phyloP scores from a whole-genome alignment of 2,113 vertebrate genomes.

The Mystacornis crossleyi region DNA sequence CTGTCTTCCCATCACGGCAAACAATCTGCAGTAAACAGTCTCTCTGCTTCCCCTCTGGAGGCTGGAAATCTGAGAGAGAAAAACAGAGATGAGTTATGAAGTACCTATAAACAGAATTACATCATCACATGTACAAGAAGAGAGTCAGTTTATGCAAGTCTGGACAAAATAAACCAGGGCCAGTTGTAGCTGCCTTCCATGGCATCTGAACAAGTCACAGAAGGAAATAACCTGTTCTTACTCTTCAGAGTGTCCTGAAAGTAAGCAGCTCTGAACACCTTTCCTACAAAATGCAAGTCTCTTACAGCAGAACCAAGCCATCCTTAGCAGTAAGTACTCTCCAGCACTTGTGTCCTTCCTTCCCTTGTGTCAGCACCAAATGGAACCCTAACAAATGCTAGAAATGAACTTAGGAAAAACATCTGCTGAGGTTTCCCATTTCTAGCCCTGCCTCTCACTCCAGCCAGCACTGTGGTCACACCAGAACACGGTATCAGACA shows the following conservation, averaged over 20 bases:
- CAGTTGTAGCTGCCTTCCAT: neutral
- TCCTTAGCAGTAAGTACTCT: neutral
- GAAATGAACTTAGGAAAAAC: neutral
- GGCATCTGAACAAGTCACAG: neutral
- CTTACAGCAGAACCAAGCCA: neutral
- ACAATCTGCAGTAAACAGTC: slow-evolving; percentile 91
- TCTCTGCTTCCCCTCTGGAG: slow-evolving; percentile 88
- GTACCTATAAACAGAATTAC: neutral
- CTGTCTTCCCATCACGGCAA: slow-evolving; percentile 89
- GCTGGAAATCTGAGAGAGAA: slow-evolving; percentile 81
- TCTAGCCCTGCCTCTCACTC: neutral
- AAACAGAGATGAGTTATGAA: neutral
- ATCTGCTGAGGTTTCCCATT: neutral
- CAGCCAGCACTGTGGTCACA: neutral
- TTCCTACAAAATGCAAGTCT: neutral
- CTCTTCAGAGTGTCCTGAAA: neutral
- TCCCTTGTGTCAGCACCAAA: neutral
- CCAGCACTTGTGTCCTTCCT: neutral
- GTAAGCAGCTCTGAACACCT: neutral
- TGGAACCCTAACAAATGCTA: neutral
- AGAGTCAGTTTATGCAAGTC: neutral
- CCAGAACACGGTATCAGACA: neutral
- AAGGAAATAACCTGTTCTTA: neutral
- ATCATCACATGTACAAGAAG: neutral
- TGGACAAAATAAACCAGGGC: neutral